Conservation (phyloP, 2,888 invertebrate species). For the Heliconius ethilla region DNA sequence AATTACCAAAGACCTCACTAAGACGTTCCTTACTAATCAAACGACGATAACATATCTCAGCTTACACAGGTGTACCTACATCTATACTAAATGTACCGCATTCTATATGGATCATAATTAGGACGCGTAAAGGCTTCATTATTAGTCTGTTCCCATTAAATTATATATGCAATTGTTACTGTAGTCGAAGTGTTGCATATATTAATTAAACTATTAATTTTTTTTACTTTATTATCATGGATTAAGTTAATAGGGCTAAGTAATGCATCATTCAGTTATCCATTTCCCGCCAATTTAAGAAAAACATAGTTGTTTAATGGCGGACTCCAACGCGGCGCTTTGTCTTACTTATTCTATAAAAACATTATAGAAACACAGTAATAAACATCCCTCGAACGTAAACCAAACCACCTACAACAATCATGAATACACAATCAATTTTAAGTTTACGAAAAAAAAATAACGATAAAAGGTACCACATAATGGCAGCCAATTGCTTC, state of each 20-base stretch:
- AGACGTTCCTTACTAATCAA: conserved; percentile 7
- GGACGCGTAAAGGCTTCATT: conserved; percentile 33
- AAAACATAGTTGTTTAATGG: neutral
- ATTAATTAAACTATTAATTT: neutral
- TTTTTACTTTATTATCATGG: neutral
- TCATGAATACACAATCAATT: neutral
- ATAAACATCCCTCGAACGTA: neutral
- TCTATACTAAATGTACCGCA: conserved; percentile 10
- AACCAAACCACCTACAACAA: neutral
- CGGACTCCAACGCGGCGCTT: neutral
- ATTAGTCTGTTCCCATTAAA: conserved; percentile 28
- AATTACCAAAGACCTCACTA: neutral
- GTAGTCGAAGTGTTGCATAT: neutral
- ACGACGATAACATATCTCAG: neutral
- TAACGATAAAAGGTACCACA: conserved; percentile 11
- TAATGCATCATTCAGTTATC: neutral
- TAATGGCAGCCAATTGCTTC: conserved; percentile 18
- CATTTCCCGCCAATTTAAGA: neutral
- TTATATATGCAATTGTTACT: conserved; percentile 11
- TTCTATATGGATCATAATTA: conserved; percentile 38
- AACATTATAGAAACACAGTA: neutral
- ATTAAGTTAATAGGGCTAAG: neutral
- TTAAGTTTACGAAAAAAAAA: neutral
- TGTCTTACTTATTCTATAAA: neutral
- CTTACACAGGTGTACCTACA: neutral